Evolutionary conservation across 2,113 vertebrate species (phyloP), one percentile per base, ranked within the genome.

Genomic region (Phyllostomus hastatus): DNA sequence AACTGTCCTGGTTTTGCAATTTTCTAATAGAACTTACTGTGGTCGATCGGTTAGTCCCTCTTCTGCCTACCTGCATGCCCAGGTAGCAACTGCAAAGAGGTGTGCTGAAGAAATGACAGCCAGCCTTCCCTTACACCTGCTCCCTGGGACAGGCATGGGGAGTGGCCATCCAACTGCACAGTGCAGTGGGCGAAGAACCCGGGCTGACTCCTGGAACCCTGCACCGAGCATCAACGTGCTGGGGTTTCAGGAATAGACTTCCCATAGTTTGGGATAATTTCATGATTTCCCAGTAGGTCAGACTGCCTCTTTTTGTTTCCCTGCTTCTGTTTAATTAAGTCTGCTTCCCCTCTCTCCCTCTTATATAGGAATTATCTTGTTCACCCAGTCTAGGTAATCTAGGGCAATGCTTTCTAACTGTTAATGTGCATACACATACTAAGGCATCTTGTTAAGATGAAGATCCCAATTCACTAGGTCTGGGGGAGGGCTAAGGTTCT

Each of bases 1-100:
- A 48, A 59, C 52, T 43, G 43, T 22, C 48, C 35, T 95, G 79
- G 76, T 92, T 97, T 97, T 93, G 81, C 82, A 38, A 46, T 87
- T 95, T 88, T 93, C 76, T 84, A 78, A 92, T 46, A 76, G 79
- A 90, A 78, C 70, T 88, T 59, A 24, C 9, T 66, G 33, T 52
- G 41, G 20, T 57, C 14, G 48, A 66, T 76, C 4, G 4, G 73
- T 76, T 92, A 61, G 10, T 35, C 24, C 52, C n/a, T 90, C 72
- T 79, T 82, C 90, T 87, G 85, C 46, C 73, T 52, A 82, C 88
- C 57, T 57, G 46, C 8, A 10, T 4, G 28, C 64, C 75, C 82
- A 52, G n/a, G 81, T 78, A 72, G 35, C 76, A 26, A 35, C 33
- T 28, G 54, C 31, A 82, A 76, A 82, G 38, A 81, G 31, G 78